These are phyloP conservation scores for Musca domestica DNA, from an alignment of 1,140 invertebrate genomes.

Conservation along the genomic window DNA sequence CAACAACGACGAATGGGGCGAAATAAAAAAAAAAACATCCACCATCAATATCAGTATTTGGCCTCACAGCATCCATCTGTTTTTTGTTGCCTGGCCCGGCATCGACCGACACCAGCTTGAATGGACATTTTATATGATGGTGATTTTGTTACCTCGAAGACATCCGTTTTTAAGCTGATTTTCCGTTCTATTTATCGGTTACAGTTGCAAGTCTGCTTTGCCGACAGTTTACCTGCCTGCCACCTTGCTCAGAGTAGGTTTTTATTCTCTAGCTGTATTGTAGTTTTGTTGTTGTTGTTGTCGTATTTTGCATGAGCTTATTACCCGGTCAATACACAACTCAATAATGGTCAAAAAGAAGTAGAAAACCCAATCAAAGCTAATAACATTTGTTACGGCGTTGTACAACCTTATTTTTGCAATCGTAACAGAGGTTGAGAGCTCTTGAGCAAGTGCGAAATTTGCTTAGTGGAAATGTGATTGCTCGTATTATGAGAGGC, in stretches of 20 bases:
- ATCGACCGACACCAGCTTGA: constrained; percentile 11
- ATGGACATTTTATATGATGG: constrained; percentile 18
- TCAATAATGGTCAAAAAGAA: no score
- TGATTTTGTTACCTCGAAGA: constrained; percentile 38
- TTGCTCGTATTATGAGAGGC: no score
- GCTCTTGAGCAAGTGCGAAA: no score
- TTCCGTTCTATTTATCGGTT: constrained; percentile 25
- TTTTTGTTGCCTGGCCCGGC: background rate
- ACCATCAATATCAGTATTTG: background rate
- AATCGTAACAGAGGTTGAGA: no score
- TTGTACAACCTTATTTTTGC: no score
- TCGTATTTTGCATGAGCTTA: background rate
- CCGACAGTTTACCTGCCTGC: background rate
- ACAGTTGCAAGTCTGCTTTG: background rate
- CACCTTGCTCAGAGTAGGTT: background rate
- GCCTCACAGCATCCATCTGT: background rate
- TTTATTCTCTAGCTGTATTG: background rate
- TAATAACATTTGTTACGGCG: no score
- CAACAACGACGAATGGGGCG: no score
- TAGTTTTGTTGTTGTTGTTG: background rate
- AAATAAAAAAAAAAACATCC: background rate
- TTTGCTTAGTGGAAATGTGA: no score
- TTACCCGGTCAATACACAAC: background rate
- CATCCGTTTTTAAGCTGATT: constrained; percentile 33
- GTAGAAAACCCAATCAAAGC: no score